Evolutionary conservation across 1,140 invertebrate species (phyloP).

Genomic region (Oscheius sp.): DNA sequence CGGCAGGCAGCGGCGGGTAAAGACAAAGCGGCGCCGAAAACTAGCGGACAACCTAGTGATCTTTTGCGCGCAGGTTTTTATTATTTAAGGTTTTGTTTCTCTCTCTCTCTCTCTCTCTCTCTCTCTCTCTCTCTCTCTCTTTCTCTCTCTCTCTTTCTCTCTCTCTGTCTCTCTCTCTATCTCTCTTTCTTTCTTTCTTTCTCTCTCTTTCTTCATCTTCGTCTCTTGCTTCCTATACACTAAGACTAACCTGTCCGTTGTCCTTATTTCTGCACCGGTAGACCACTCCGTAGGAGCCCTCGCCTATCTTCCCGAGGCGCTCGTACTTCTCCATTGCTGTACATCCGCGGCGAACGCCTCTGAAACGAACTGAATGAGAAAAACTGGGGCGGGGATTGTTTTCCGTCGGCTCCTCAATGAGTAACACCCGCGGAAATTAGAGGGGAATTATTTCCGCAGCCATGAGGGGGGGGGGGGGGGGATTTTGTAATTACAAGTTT

Average conservation of each 20-base stretch:
- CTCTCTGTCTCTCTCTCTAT: no score
- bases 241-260: constrained; percentile 71
- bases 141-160: no score
- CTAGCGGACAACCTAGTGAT: no score
- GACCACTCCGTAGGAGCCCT: constrained; percentile 96
- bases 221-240: no score
- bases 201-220: no score
- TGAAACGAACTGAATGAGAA: constrained; percentile 7
- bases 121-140: no score
- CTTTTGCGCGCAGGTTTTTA: no score
- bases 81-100: not conserved
- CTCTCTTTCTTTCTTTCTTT: no score
- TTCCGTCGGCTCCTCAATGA: not conserved
- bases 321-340: constrained; percentile 87
- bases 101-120: not conserved
- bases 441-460: not conserved
- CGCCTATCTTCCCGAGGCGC: constrained; percentile 89
- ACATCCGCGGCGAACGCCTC: constrained; percentile 7
- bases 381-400: not conserved
- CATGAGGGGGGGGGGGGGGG: no score
- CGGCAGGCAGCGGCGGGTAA: no score
- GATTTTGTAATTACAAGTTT: no score
- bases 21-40: no score
- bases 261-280: constrained; percentile 96
- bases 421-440: not conserved